Evolutionary conservation across 2,888 invertebrate genomes (phyloP).

Genomic region (Drosophila seclusa): DNA sequence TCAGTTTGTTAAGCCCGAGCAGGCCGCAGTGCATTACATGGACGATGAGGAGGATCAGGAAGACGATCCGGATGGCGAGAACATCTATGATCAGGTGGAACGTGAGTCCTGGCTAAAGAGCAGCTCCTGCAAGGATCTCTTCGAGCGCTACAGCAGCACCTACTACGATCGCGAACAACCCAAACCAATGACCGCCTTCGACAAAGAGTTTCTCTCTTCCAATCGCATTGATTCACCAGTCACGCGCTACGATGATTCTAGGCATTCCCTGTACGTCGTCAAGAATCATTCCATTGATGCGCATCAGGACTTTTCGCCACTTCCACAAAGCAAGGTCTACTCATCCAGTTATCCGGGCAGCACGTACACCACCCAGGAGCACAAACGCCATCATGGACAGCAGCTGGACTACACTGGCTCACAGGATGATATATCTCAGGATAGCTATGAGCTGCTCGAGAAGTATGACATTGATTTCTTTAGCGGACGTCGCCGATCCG

Average conservation of each 20-base stretch:
- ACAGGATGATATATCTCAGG: conserved; percentile 94
- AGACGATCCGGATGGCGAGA: conserved; percentile 78
- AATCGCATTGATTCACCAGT: conserved; percentile 89
- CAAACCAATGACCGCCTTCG: conserved; percentile 85
- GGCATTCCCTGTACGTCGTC: conserved; percentile 87
- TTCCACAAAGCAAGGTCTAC: conserved; percentile 90
- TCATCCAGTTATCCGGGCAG: conserved; percentile 95
- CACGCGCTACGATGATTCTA: conserved; percentile 90
- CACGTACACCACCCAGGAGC: conserved; percentile 87
- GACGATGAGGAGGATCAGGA: conserved; percentile 78
- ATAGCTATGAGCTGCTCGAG: conserved; percentile 94
- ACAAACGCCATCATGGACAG: conserved; percentile 86
- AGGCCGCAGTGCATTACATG: conserved; percentile 70
- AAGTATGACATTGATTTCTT: conserved; percentile 87
- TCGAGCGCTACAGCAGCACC: conserved; percentile 87
- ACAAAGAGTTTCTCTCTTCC: conserved; percentile 84
- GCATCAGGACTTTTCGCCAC: conserved; percentile 87
- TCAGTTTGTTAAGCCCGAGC: conserved; percentile 76
- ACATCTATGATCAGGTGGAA: conserved; percentile 83
- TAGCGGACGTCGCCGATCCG: conserved; percentile 83
- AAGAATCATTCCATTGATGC: conserved; percentile 88
- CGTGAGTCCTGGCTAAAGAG: conserved; percentile 90
- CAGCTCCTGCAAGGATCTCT: conserved; percentile 92
- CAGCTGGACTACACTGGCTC: conserved; percentile 87
- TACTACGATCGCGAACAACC: conserved; percentile 87